Base-by-base conservation (phyloP, 2,113 vertebrate genomes). In the Seriola dumerili region DNA sequence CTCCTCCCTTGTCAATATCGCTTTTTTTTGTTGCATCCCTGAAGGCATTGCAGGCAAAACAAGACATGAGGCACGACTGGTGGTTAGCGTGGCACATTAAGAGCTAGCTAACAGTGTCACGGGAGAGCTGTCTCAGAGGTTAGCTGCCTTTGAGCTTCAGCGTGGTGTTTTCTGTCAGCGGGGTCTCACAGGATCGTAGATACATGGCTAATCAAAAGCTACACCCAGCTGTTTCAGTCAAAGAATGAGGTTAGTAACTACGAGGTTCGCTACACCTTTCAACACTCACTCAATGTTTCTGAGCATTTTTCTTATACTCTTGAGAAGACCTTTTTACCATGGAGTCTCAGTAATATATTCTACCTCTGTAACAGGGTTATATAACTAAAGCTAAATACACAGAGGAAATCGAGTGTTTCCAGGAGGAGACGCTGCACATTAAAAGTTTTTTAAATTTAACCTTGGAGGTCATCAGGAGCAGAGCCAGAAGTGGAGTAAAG, bases 81-180 rank as follows among this genome's bases (percentile, higher is more conserved):
- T 68, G 46, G 63, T 82, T 78, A 80, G 70, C 38, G 16, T 59
- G n/a, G 36, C 64, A 75, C 36, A 50, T 23, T 44, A 34, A 21
- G 75, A 54, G 61, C 36, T 61, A 55, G 32, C 76, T 81, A n/a
- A 58, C 54, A 38, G 50, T 25, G 71, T 80, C 76, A 65, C 62
- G n/a, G 68, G 61, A 62, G 74, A 21, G 46, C 46, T 38, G 54
- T 75, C 63, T 84, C 29, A 32, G 80, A 91, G 81, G 77, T 86
- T 85, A 76, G 81, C 25, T 0, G 6, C 54, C 86, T 90, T 89
- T 86, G 78, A 88, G 83, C 55, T 48, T 84, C 63, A 65, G 46
- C 5, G 23, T 75, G 19, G n/a, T 72, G 76, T 61, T 83, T 48
- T 57, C 50, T 46, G n/a, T 81, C 83, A 77, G 72, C 65, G 32